These are phyloP conservation scores for Dicrurus megarhynchus DNA, from an alignment of 2,113 vertebrate genomes.

Conservation along the genomic window DNA sequence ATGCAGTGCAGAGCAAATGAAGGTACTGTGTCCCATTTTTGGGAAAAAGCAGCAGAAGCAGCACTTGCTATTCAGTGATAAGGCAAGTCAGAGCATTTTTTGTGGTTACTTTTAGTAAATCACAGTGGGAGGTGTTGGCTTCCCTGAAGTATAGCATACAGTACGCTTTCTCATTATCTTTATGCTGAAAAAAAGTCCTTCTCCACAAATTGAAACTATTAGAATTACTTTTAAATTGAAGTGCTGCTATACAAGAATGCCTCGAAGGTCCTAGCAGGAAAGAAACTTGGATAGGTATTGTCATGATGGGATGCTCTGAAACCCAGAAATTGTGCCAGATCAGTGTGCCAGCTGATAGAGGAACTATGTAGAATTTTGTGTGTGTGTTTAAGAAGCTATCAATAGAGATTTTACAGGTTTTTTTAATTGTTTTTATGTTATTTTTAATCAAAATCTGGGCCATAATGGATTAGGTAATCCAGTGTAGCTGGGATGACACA, in stretches of 20 bases:
- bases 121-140: background rate
- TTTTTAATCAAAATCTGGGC: background rate
- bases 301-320: background rate
- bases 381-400: background rate
- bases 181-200: background rate
- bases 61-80: background rate
- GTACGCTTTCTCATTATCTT: background rate
- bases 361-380: background rate
- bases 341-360: background rate
- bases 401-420: background rate
- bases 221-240: background rate
- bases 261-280: background rate
- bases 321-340: background rate
- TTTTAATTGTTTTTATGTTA: background rate
- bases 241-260: background rate
- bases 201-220: background rate
- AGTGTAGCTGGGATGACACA: background rate
- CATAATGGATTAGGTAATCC: background rate
- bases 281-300: background rate
- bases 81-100: background rate
- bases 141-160: too few species aligned
- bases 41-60: background rate
- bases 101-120: background rate
- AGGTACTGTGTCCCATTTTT: rapidly evolving
- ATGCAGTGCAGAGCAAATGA: background rate